Evolutionary conservation across 2,888 invertebrate genomes (phyloP), one percentile per base, ranked within the genome.

Genomic region (Ethmia dodecea): DNA sequence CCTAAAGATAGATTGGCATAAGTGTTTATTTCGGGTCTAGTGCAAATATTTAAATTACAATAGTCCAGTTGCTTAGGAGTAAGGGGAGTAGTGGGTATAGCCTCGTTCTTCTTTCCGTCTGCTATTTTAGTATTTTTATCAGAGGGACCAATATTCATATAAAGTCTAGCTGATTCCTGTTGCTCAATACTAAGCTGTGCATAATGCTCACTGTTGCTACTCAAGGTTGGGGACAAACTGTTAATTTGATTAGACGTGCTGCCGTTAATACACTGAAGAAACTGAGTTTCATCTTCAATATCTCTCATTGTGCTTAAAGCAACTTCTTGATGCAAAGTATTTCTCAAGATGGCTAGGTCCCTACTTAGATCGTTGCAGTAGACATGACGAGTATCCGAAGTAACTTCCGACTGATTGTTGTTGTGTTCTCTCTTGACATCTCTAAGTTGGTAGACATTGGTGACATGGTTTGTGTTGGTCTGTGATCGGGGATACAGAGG

Each of bases 401-500:
- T 52, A 34, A 42, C 31, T 38, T 81, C 76, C 38, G 65, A 52
- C 46, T 74, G 79, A 46, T 87, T 87, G 42, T 87, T 88, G 37
- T 86, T 86, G 41, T 83, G 78, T 52, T 88, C 88, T 49, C 78
- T 72, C 47, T 88, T 89, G 53, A 89, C 88, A 38, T 89, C 89
- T 38, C 80, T 64, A 9, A 86, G 45, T 49, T 89, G 88, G 55
- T 89, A 90, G 2, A 89, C 69, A 68, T 89, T 89, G 25, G 88
- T 78, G 11, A 79, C 80, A 47, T 84, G 84, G 45, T 68, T 77
- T 37, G 55, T 55, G 52, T 66, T 61, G 33, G 67, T 52, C 54
- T 78, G 64, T 18, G 79, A 53, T 27, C 78, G 63, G 25, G 87
- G 84, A 47, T 86, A 81, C 9, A 89, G 57, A 1, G 88, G 86